phyloP scores from a whole-genome alignment of 2,888 invertebrate species.

The Neoscelio sp. region DNA sequence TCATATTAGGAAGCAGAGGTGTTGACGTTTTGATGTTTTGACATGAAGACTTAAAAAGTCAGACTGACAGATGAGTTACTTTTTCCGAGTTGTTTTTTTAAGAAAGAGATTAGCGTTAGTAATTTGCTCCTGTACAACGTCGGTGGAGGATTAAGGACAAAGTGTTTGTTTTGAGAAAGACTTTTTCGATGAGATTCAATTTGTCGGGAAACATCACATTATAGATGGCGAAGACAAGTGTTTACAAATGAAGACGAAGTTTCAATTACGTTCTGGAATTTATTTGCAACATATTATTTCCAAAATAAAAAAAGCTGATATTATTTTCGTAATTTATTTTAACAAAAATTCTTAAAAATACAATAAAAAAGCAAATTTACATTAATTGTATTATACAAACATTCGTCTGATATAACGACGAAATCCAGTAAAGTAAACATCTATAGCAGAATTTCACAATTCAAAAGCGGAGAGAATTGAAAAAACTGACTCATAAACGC shows the following conservation, averaged over 20 bases:
- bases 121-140: conserved; percentile 4
- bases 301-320: too few species aligned
- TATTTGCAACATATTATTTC: too few species aligned
- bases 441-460: too few species aligned
- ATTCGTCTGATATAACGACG: too few species aligned
- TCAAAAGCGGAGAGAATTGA: too few species aligned
- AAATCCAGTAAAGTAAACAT: too few species aligned
- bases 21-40: conserved; percentile 27
- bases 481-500: too few species aligned
- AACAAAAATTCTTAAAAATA: too few species aligned
- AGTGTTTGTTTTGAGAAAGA: conserved; percentile 28
- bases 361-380: too few species aligned
- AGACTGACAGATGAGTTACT: conserved; percentile 23
- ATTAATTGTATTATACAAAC: too few species aligned
- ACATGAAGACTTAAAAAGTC: conserved; percentile 39
- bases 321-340: too few species aligned
- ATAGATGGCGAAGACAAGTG: conserved; percentile 16
- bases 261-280: too few species aligned
- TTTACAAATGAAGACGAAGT: neutral
- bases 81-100: conserved; percentile 4
- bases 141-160: conserved; percentile 20
- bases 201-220: conserved; percentile 5
- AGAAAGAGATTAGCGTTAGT: conserved; percentile 3
- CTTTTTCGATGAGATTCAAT: conserved; percentile 22
- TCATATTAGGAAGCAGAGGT: conserved; percentile 4